Evolutionary conservation across 2,797 vertebrate genomes (phyloP).

Genomic region (Hylomyscus alleni): DNA sequence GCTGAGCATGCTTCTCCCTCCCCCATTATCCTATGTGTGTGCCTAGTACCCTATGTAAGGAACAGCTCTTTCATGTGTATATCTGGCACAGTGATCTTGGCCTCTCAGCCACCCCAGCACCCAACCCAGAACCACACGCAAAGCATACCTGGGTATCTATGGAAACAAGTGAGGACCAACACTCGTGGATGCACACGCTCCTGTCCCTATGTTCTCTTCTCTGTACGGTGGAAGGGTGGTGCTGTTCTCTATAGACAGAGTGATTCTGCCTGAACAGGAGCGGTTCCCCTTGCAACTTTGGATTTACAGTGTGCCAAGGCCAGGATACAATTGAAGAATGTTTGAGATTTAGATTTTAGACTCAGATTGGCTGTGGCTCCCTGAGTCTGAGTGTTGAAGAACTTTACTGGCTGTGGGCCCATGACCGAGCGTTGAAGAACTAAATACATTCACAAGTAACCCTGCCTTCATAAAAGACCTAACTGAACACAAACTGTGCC

Average conservation of each 20-base stretch:
- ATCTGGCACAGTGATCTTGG: neutral
- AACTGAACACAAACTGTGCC: neutral
- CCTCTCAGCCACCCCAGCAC: neutral
- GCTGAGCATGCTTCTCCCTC: neutral
- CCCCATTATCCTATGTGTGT: fast-evolving
- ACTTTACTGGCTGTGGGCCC: neutral
- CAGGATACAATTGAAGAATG: neutral
- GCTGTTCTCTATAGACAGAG: neutral
- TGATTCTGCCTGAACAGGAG: neutral
- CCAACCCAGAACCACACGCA: neutral
- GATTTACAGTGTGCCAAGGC: neutral
- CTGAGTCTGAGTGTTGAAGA: neutral
- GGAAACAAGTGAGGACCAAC: neutral
- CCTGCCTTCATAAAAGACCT: neutral
- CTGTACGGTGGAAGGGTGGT: neutral
- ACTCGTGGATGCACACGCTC: fast-evolving
- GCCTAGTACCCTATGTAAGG: neutral
- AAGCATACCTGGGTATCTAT: neutral
- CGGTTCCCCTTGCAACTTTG: neutral
- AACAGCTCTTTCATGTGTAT: neutral
- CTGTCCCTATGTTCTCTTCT: neutral
- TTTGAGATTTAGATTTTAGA: neutral
- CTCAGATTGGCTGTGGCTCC: neutral
- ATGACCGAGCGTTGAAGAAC: neutral
- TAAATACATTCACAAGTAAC: neutral